phyloP scores from a whole-genome alignment of 1,140 invertebrate species.

The Heliconius himera region DNA sequence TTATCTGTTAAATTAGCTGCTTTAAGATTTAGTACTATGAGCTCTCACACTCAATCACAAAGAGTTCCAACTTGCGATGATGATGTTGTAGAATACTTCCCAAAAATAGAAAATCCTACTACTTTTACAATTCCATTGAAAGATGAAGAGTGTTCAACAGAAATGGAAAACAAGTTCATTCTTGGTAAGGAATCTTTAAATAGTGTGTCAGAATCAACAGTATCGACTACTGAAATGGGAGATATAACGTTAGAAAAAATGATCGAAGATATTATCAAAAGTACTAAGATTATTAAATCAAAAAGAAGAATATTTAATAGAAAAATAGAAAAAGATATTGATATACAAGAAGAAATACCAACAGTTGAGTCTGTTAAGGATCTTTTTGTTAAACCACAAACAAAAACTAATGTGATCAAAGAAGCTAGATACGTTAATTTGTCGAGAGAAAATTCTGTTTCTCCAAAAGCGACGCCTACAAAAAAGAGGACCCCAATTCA shows the following conservation, averaged over 20 bases:
- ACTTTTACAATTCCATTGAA: constrained; percentile 60
- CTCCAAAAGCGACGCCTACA: constrained; percentile 65
- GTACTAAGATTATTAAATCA: constrained; percentile 75
- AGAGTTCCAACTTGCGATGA: constrained; percentile 46
- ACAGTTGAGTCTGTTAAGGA: constrained; percentile 61
- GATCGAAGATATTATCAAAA: constrained; percentile 79
- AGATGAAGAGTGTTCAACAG: constrained; percentile 74
- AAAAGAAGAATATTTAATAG: constrained; percentile 68
- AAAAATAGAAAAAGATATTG: constrained; percentile 44
- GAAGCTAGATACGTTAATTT: constrained; percentile 73
- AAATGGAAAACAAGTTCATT: constrained; percentile 79
- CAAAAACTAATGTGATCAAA: constrained; percentile 72
- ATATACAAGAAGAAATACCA: constrained; percentile 59
- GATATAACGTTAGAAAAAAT: constrained; percentile 75
- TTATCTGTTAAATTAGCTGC: constrained; percentile 71
- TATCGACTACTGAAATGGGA: constrained; percentile 76
- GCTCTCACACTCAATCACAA: constrained; percentile 68
- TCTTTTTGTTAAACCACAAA: constrained; percentile 71
- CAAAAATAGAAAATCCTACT: constrained; percentile 65
- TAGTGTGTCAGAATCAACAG: constrained; percentile 69
- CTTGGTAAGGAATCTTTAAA: constrained; percentile 64
- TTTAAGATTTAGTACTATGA: constrained; percentile 74
- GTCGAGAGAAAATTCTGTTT: constrained; percentile 73
- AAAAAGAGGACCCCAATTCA: constrained; percentile 66
- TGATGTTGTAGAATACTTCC: constrained; percentile 68